Base-by-base conservation (phyloP, 1,140 invertebrate genomes). In the Formica exsecta region DNA sequence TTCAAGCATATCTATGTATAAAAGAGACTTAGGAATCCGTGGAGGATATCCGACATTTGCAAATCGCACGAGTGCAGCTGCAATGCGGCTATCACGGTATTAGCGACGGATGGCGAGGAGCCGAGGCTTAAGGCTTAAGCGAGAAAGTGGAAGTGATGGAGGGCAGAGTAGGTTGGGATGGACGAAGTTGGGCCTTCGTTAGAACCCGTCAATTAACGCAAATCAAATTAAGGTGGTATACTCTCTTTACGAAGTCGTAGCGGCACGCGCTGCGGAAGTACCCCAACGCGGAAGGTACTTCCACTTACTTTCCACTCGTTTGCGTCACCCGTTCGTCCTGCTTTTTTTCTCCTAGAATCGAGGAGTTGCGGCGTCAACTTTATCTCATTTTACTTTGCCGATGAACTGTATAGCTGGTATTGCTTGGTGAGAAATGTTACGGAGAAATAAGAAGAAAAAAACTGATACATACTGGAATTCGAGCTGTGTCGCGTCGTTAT, bases 151-250 rank as follows among this genome's bases (percentile, higher is more conserved):
- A 68, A 68, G 81, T 71, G 76, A 64, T 44, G 71, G 29, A n/a
- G 65, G 11, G 44, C 41, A 73, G 73, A 76, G 70, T 25, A 48
- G 44, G 48, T 54, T 19, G 80, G 16, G 48, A 44, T 29, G 71
- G 54, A 76, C 54, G 36, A 70, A 54, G 86, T 66, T n/a, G 66
- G 86, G 68, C 59, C 87, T 92, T 92, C 91, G 91, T 92, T 92
- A 92, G 87, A 86, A 91, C 77, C 87, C 89, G 88, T 92, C 90
- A 92, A 92, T 92, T 92, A 92, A 92, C 90, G 84, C 71, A 85
- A 89, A 92, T 92, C 87, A 77, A 92, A 92, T 92, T 91, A 91
- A 91, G 86, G 74, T 64, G 65, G 84, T 87, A 54, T 77, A 85
- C 89, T 86, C 62, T 86, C 59, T 51, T 87, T 51, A 41, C 76